Evolutionary conservation across 2,888 invertebrate genomes (phyloP).

Genomic region (Euplexia lucipara): DNA sequence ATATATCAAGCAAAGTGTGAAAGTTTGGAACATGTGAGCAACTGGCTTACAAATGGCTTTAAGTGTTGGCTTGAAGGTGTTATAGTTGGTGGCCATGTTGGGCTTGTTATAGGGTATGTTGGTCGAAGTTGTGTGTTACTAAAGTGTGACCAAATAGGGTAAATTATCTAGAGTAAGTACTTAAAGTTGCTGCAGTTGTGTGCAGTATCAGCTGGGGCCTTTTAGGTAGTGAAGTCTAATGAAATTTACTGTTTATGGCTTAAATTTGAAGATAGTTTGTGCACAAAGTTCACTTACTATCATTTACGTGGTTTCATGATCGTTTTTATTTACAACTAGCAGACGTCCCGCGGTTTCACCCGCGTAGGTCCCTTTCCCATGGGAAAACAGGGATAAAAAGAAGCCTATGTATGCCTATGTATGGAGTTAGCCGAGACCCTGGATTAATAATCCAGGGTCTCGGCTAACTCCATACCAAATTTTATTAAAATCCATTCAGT

Average conservation of each 20-base stretch:
- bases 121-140: conserved; percentile 43
- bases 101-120: conserved; percentile 34
- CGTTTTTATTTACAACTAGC: no score
- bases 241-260: conserved; percentile 9
- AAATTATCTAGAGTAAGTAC: conserved; percentile 44
- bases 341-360: no score
- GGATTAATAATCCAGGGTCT: no score
- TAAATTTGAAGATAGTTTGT: background rate
- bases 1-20: conserved; percentile 77
- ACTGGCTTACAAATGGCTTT: conserved; percentile 60
- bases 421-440: no score
- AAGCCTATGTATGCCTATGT: no score
- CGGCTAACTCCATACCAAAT: no score
- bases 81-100: conserved; percentile 53
- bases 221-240: conserved; percentile 25
- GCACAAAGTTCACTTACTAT: background rate
- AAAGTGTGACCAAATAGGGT: conserved; percentile 43
- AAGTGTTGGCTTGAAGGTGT: conserved; percentile 55
- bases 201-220: conserved; percentile 37
- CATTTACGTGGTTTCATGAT: no score
- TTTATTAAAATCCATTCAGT: no score
- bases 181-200: conserved; percentile 25
- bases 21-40: conserved; percentile 68
- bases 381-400: no score
- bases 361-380: no score